phyloP scores from a whole-genome alignment of 2,113 vertebrate species.

The Crotalus viridis region DNA sequence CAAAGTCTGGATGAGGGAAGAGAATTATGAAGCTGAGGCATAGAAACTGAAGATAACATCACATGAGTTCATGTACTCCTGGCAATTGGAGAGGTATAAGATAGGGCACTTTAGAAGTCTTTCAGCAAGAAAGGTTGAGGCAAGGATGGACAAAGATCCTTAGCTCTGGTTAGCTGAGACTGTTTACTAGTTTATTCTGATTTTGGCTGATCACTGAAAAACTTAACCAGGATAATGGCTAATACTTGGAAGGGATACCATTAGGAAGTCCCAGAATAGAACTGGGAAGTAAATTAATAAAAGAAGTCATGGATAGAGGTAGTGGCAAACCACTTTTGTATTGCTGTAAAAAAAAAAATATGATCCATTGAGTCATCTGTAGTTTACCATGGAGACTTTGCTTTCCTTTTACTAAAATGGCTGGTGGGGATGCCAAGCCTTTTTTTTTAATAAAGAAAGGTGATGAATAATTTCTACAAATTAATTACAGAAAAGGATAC shows the following conservation, averaged over 20 bases:
- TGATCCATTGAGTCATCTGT: not conserved
- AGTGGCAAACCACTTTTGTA: not conserved
- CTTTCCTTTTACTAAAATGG: not conserved
- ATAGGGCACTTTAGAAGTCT: not conserved
- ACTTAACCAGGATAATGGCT: not conserved
- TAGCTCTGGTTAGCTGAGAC: not conserved
- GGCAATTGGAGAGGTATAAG: not conserved
- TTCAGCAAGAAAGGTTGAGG: not conserved
- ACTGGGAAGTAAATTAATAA: not conserved
- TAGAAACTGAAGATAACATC: not conserved
- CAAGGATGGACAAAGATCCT: not conserved
- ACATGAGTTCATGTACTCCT: not conserved
- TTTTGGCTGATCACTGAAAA: not conserved
- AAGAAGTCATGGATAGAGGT: not conserved
- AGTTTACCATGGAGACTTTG: not conserved
- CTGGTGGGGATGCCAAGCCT: not conserved
- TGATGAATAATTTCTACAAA: not conserved
- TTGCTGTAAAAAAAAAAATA: not conserved
- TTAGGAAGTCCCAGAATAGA: not conserved
- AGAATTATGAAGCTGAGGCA: not conserved
- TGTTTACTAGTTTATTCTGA: not conserved
- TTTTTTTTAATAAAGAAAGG: not conserved
- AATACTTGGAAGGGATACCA: not conserved
- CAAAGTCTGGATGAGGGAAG: not conserved
- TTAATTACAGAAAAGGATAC: not conserved